Evolutionary conservation across 1,140 invertebrate genomes (phyloP).

Genomic region (Pseudobourletiella spinata): DNA sequence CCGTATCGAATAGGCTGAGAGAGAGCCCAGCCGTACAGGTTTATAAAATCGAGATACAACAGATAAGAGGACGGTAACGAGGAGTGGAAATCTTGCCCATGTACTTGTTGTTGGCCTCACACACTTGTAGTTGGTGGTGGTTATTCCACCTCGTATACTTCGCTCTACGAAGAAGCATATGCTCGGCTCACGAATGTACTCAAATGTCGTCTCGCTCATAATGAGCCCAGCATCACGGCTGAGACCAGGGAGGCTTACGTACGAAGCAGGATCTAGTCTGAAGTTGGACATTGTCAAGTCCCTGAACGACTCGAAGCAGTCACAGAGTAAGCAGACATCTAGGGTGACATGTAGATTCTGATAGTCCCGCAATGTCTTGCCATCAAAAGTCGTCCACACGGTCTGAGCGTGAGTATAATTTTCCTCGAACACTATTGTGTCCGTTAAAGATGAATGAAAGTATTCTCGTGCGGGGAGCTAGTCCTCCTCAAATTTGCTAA

Average conservation of each 20-base stretch:
- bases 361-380: not conserved
- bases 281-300: not conserved
- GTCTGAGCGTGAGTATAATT: not conserved
- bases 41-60: not conserved
- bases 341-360: not conserved
- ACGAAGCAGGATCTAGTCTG: not conserved
- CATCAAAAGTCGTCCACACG: not conserved
- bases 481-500: not conserved
- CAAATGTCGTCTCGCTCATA: not conserved
- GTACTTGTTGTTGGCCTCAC: not conserved
- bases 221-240: not conserved
- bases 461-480: not conserved
- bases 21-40: not conserved
- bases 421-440: not conserved
- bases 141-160: not conserved
- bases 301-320: not conserved
- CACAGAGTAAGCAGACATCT: not conserved
- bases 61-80: not conserved
- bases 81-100: not conserved
- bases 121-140: not conserved
- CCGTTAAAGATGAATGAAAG: not conserved
- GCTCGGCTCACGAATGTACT: not conserved
- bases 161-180: not conserved
- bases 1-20: not conserved
- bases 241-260: not conserved